Evolutionary conservation across 2,888 invertebrate genomes (phyloP), one percentile per base, ranked within the genome.

Genomic region (Eilema sororculum): DNA sequence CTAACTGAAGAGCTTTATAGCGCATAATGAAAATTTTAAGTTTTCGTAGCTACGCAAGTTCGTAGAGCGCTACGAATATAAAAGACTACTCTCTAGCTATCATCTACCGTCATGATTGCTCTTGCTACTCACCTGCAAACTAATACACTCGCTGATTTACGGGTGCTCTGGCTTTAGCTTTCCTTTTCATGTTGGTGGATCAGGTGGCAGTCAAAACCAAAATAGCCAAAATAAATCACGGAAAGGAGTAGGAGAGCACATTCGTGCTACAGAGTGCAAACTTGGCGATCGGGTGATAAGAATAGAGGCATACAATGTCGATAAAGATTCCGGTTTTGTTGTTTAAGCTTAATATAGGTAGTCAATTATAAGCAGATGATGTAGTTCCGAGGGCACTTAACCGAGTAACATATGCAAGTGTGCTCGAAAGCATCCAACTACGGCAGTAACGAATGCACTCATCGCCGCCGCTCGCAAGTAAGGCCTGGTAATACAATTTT

Each of bases 401-500:
- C 78, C 76, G 76, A 82, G 78, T 84, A 86, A 82, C 86, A 82
- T 85, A 84, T 86, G 85, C 80, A 85, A 90, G 86, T 84, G 84
- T 78, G 80, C 88, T 90, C 82, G 81, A 88, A 88, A 87, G 85
- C 85, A 84, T 76, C 85, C 82, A 87, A 89, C 90, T 90, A 88
- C 83, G 82, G 78, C 79, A 78, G 86, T 91, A 92, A 92, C 90
- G 89, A 93, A 93, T 92, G 93, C 93, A 93, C 93, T 93, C 90
- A 88, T 91, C 89, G 90, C 84, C 84, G 81, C 84, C 78, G 85
- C 84, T 82, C 84, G 85, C 86, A 85, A 87, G 88, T 86, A 89
- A 86, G 86, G 84, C 86, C 80, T 86, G 87, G 90, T 93, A 94
- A 94, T 94, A 93, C 93, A 93, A 94, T 95, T 94, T 94, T 86